A percentile compares a stretch with the other conserved stretches of the same genome.
Evolutionary conservation across 1,140 invertebrate species (phyloP).

Genomic region (Drosophila kohkoa): DNA sequence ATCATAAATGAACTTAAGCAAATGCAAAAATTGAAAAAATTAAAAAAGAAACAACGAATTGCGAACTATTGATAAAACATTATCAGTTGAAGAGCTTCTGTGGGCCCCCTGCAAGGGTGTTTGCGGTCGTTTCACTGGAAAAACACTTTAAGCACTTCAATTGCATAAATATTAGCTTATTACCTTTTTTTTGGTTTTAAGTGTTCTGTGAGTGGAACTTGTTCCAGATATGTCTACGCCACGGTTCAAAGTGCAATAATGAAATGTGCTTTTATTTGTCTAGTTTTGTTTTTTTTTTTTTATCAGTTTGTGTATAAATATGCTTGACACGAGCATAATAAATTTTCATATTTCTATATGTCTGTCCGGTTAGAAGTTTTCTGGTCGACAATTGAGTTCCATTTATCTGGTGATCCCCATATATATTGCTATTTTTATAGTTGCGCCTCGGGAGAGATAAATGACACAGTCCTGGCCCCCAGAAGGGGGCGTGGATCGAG

Average conservation of each 20-base stretch:
- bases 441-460: constrained; percentile 26
- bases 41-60: no score
- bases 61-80: constrained; percentile 15
- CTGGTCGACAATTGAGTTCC: constrained; percentile 8
- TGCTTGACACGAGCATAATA: constrained; percentile 6
- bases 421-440: constrained; percentile 39
- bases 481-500: constrained; percentile 23
- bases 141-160: constrained; percentile 5
- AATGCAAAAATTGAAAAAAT: background rate
- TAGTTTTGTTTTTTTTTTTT: constrained; percentile 1
- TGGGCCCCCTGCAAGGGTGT: constrained; percentile 5
- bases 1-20: constrained; percentile 3
- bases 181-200: background rate
- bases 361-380: constrained; percentile 3
- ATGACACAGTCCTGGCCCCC: background rate
- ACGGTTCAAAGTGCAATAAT: constrained; percentile 43
- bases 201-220: background rate
- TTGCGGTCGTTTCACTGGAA: background rate
- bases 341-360: background rate
- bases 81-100: constrained; percentile 20
- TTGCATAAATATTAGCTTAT: constrained; percentile 2
- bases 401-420: constrained; percentile 25
- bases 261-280: constrained; percentile 7
- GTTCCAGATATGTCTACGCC: constrained; percentile 10
- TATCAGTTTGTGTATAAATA: constrained; percentile 12